Base-by-base conservation (phyloP, 1,140 invertebrate genomes). In the Philopotamus ludificatus region DNA sequence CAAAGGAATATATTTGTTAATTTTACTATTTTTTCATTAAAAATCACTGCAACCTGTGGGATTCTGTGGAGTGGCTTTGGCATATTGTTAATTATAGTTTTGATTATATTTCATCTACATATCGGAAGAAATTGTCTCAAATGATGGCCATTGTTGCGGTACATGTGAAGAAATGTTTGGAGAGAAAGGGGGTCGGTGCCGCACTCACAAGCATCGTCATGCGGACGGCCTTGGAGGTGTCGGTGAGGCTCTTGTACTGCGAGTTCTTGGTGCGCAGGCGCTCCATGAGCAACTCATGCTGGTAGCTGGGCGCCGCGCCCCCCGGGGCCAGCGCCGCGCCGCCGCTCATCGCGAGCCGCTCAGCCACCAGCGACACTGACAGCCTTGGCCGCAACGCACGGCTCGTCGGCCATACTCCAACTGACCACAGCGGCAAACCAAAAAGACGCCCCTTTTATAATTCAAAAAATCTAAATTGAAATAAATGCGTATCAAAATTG, bases 251-350 rank as follows among this genome's bases (percentile, higher is more conserved):
- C 77, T 91, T 93, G 69, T 87, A 87, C 72, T 91, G 87, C 23
- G 87, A 83, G 71, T 88, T 84, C 77, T 91, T 91, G 8, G 87
- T 87, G 47, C 91, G 84, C n/a, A 95, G 76, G 74, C 91, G 91
- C 74, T 95, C 92, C 91, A 95, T 94, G 28, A 94, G 77, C 62
- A 91, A 82, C 77, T 93, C 89, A 79, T 92, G 85, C 75, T 88
- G 86, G 79, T 87, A 86, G 41, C 41, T 16, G 57, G 45, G 42
- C 26, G 44, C 21, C 2, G 16, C 20, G 18, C 39, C n/a, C 4
- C 26, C 25, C 26, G 39, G n/a, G 20, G 51, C 51, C 15, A 2
- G 20, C 26, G 3, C 25, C n/a, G 28, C 34, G 10, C 28, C 54
- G 2, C n/a, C 54, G n/a, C 54, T 34, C 28, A 9, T 26, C 28